A percentile compares a stretch with the other conserved stretches of the same genome.
phyloP scores from a whole-genome alignment of 2,113 vertebrate species.

The Halcyon malimbica region DNA sequence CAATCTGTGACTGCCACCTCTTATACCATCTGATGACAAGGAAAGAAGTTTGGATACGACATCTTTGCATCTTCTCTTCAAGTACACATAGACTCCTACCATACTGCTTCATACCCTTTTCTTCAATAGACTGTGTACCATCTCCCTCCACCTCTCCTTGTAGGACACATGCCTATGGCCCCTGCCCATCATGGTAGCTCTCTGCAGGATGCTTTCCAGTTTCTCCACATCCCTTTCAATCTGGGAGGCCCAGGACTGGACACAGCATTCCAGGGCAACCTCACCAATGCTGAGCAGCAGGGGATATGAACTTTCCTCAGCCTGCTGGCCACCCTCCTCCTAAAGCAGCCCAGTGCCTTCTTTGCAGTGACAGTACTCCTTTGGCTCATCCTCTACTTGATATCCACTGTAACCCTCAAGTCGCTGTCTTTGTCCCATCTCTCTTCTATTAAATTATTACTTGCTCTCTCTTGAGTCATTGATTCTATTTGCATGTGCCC shows the following conservation, averaged over 20 bases:
- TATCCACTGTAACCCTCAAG: background rate
- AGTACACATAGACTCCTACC: rapidly evolving
- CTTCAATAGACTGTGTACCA: background rate
- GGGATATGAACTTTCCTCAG: background rate
- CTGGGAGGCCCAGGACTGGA: background rate
- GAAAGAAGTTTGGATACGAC: background rate
- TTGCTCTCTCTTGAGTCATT: background rate
- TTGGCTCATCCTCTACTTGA: background rate
- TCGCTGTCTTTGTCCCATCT: background rate
- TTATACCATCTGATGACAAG: background rate
- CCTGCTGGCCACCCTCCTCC: background rate
- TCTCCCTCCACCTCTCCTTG: background rate
- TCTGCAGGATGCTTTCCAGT: background rate
- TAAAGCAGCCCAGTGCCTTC: background rate
- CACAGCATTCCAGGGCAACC: background rate
- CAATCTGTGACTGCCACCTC: background rate
- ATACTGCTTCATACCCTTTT: background rate
- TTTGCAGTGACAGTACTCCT: background rate
- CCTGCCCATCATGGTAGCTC: background rate
- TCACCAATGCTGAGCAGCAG: background rate
- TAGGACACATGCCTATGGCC: background rate
- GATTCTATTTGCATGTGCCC: background rate
- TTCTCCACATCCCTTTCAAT: background rate
- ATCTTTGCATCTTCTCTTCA: background rate
- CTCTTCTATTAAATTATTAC: background rate